Conservation (phyloP, 2,888 invertebrate genomes). For the Oxytorus armatus region DNA sequence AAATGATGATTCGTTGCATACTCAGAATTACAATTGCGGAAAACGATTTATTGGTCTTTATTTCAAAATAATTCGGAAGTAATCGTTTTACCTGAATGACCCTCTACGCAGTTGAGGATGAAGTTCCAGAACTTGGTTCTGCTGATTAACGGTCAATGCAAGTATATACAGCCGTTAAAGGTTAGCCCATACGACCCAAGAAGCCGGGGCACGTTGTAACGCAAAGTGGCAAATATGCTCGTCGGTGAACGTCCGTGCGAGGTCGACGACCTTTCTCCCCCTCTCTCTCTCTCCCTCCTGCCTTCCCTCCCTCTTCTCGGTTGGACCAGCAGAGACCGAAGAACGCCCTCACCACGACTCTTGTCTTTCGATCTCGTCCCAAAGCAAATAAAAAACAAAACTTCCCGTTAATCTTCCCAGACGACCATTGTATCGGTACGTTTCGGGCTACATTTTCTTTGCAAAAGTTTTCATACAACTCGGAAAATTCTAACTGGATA, state of each 20-base stretch:
- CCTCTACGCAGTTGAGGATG: constrained; percentile 40
- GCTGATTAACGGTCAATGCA: constrained; percentile 74
- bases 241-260: constrained; percentile 83
- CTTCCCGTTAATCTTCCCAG: background rate
- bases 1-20: background rate
- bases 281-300: constrained; percentile 24
- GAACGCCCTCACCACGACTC: constrained; percentile 27
- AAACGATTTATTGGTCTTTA: constrained; percentile 16
- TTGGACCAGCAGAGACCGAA: constrained; percentile 65
- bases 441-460: background rate
- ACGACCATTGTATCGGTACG: background rate
- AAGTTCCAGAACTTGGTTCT: constrained; percentile 62
- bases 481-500: background rate
- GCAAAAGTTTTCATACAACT: background rate
- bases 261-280: constrained; percentile 79
- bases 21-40: background rate
- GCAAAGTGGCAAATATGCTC: constrained; percentile 66
- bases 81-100: constrained; percentile 33
- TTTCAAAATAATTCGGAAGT: constrained; percentile 37
- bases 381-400: constrained; percentile 17
- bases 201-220: constrained; percentile 72
- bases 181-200: constrained; percentile 66
- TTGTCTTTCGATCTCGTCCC: constrained; percentile 65
- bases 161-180: constrained; percentile 61
- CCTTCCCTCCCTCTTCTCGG: constrained; percentile 20